Percentiles rank a stretch among this genome's conserved stretches.
phyloP scores from a whole-genome alignment of 2,888 invertebrate species.

The Petrophora chlorosata region DNA sequence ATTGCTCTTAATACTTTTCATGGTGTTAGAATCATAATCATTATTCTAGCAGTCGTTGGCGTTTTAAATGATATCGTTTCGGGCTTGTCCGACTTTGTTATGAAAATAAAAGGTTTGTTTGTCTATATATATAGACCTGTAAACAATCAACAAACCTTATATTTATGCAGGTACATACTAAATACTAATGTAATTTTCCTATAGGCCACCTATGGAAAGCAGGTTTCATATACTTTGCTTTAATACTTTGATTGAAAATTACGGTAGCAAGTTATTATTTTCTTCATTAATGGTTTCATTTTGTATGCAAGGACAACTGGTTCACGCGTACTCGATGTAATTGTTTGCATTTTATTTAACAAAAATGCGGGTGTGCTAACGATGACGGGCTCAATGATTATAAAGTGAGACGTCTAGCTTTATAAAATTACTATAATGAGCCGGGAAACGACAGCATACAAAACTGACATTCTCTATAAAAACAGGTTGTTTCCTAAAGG shows the following conservation, averaged over 20 bases:
- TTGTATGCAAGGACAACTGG: slow-evolving; percentile 24
- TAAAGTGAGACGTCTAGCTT: background rate
- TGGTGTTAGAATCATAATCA: slow-evolving; percentile 6
- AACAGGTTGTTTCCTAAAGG: background rate
- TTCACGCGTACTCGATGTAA: slow-evolving; percentile 16
- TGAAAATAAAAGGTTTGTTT: slow-evolving; percentile 4
- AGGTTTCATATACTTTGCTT: slow-evolving; percentile 28
- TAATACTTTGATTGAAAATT: slow-evolving; percentile 56
- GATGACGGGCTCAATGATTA: background rate
- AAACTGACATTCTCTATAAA: background rate
- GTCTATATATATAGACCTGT: too few relatives aligned
- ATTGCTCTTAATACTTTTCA: slow-evolving; percentile 19
- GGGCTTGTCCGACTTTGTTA: too few relatives aligned
- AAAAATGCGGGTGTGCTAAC: slow-evolving; percentile 21
- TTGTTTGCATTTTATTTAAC: slow-evolving; percentile 29
- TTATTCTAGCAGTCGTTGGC: too few relatives aligned
- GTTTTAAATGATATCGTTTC: too few relatives aligned
- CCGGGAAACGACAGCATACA: slow-evolving; percentile 3
- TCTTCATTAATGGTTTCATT: slow-evolving; percentile 9
- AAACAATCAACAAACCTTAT: too few relatives aligned
- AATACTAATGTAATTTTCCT: too few relatives aligned
- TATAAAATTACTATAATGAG: background rate
- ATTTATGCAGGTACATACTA: too few relatives aligned
- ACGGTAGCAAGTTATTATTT: slow-evolving; percentile 53
- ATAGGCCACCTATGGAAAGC: slow-evolving; percentile 31